Evolutionary conservation across 2,113 vertebrate genomes (phyloP).

Genomic region (Nymphicus hollandicus): DNA sequence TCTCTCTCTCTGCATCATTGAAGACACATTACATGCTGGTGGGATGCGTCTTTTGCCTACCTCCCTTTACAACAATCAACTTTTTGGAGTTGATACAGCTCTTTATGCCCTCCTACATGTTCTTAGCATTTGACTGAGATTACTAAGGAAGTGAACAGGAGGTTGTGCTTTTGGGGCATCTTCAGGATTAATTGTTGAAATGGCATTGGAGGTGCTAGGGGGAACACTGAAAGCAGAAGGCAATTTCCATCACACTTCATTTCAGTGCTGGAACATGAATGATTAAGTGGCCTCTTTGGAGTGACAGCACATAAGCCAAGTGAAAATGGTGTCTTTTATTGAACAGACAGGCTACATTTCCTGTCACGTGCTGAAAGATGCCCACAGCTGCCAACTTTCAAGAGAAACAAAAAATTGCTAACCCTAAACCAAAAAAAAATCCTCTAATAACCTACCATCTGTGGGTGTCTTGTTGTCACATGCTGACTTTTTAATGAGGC

Average conservation of each 20-base stretch:
- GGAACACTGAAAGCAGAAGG: background rate
- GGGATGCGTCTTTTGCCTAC: rapidly evolving
- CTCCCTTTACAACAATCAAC: background rate
- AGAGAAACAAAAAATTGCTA: background rate
- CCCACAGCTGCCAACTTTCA: background rate
- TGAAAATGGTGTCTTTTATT: background rate
- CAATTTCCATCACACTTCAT: background rate
- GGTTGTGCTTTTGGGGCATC: background rate
- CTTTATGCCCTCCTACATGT: background rate
- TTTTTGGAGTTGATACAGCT: background rate
- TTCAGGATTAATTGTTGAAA: background rate
- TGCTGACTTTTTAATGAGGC: background rate
- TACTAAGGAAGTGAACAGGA: background rate
- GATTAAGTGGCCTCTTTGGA: background rate
- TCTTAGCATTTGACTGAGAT: background rate
- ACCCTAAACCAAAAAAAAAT: background rate
- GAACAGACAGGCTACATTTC: background rate
- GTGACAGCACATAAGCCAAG: background rate
- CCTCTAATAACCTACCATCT: background rate
- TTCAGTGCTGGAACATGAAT: background rate
- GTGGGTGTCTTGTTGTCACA: background rate
- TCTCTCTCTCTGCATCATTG: background rate
- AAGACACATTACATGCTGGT: background rate
- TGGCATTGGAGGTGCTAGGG: background rate
- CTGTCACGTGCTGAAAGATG: conserved; percentile 3